Percentiles rank a stretch among this genome's conserved stretches.
Conservation (phyloP, 23 tunicate species). For the Trididemnum clinides region DNA sequence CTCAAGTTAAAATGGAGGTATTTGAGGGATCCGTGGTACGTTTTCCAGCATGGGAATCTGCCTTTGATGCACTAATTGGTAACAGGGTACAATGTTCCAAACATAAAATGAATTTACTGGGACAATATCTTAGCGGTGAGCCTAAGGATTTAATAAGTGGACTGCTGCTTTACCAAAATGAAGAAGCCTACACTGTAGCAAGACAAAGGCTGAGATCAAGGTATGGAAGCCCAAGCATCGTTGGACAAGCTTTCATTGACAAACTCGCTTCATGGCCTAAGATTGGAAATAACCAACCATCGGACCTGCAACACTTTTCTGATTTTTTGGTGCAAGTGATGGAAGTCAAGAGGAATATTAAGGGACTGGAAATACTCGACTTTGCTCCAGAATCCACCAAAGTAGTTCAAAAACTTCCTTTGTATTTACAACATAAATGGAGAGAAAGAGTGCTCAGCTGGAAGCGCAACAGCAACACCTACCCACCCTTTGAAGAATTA, state of each 20-base stretch:
- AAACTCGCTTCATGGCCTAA: neutral
- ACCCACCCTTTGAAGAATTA: constrained; percentile 11
- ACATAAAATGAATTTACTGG: constrained; percentile 20
- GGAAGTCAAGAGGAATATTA: neutral
- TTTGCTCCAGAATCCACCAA: neutral
- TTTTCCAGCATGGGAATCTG: constrained; percentile 35
- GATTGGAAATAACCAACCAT: neutral
- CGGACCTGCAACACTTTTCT: neutral
- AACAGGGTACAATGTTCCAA: neutral
- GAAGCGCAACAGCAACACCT: neutral
- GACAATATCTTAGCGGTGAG: constrained; percentile 16
- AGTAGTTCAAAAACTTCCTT: neutral
- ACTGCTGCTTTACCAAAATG: constrained; percentile 7
- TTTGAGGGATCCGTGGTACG: neutral
- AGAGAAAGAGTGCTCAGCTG: neutral
- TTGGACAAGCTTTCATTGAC: neutral
- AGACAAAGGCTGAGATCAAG: neutral
- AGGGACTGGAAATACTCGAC: neutral
- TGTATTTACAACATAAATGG: neutral
- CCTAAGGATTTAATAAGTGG: neutral
- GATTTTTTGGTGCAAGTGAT: constrained; percentile 4
- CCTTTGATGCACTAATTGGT: constrained; percentile 22
- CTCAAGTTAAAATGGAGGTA: constrained; percentile 17
- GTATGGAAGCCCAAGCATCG: constrained; percentile 8
- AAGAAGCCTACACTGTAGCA: constrained; percentile 26